Evolutionary conservation across 2,113 vertebrate species (phyloP), one percentile per base, ranked within the genome.

Genomic region (Vulpes ferrilata): DNA sequence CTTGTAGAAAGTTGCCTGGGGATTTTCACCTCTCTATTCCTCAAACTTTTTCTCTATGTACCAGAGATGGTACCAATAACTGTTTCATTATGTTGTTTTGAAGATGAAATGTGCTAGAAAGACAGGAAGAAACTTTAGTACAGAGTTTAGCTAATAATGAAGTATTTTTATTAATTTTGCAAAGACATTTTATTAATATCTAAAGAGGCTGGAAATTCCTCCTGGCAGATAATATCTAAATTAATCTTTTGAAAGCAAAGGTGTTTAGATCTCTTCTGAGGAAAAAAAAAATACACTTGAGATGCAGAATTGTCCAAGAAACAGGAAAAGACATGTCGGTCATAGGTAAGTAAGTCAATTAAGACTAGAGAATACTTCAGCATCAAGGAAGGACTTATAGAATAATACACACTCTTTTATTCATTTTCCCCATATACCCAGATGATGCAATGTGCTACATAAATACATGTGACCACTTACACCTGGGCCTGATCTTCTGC

Each of bases 91-190:
- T 38, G 12, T 59, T 84, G 17, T 55, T 60, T 43, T 84, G 59
- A 90, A 22, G 11, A 43, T 80, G 3, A 48, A 85, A 38, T 64
- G 11, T 89, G 13, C 15, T 88, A 38, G 86, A 59, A 30, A 93
- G 81, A 35, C 43, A 55, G 3, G 1, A 27, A 32, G 38, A 59
- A 69, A 81, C 22, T 87, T 86, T 64, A 65, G 12, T 65, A 59
- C 0, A 20, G 12, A 69, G 19, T 84, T 81, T 73, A 20, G 5
- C 19, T 84, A 48, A 91, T 80, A 93, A 89, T 71, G 78, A 86
- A 79, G 92, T 82, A 90, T n/a, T 96, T 88, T 80, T 88, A 84
- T 74, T 79, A 88, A 74, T 51, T 96, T 90, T 25, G 9, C 71
- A 91, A 93, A 88, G 2, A 74, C 7, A 59, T 71, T 85, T 69